Conservation (phyloP, 2,113 vertebrate species). For the Cottus gobio region DNA sequence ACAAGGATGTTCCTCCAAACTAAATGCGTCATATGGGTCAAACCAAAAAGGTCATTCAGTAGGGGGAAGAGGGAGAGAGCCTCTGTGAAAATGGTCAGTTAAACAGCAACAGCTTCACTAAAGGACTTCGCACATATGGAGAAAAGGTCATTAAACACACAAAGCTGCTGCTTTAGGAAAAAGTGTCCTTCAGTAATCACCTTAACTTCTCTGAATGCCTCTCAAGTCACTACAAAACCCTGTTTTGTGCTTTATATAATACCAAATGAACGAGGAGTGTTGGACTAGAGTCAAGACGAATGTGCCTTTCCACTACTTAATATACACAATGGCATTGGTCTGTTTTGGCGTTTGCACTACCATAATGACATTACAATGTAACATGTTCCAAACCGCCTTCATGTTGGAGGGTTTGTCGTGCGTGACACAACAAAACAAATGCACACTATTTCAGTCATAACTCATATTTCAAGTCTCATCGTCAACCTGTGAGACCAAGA, state of each 20-base stretch:
- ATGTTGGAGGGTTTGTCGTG: conserved; percentile 37
- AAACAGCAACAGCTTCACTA: conserved; percentile 60
- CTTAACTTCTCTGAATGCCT: conserved; percentile 55
- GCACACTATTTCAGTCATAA: conserved; percentile 50
- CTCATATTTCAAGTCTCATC: conserved; percentile 62
- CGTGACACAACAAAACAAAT: conserved; percentile 51
- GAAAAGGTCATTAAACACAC: conserved; percentile 43
- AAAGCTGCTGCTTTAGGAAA: conserved; percentile 68
- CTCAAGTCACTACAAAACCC: conserved; percentile 47
- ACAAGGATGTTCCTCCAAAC: conserved; percentile 81
- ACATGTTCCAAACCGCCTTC: conserved; percentile 51
- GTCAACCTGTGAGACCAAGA: conserved; percentile 38
- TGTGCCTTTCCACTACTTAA: conserved; percentile 78
- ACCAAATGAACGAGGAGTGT: conserved; percentile 50
- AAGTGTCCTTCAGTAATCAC: conserved; percentile 74
- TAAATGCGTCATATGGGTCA: conserved; percentile 82
- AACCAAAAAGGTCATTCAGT: conserved; percentile 79
- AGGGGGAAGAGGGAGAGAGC: conserved; percentile 52
- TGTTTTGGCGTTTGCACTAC: conserved; percentile 78
- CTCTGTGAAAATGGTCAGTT: conserved; percentile 64
- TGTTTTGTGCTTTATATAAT: conserved; percentile 47
- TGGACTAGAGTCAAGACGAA: conserved; percentile 54
- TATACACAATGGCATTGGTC: conserved; percentile 56
- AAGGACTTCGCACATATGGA: conserved; percentile 53
- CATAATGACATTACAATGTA: conserved; percentile 53